Evolutionary conservation across 2,888 invertebrate genomes (phyloP).

Genomic region (Callyntrura sp.): DNA sequence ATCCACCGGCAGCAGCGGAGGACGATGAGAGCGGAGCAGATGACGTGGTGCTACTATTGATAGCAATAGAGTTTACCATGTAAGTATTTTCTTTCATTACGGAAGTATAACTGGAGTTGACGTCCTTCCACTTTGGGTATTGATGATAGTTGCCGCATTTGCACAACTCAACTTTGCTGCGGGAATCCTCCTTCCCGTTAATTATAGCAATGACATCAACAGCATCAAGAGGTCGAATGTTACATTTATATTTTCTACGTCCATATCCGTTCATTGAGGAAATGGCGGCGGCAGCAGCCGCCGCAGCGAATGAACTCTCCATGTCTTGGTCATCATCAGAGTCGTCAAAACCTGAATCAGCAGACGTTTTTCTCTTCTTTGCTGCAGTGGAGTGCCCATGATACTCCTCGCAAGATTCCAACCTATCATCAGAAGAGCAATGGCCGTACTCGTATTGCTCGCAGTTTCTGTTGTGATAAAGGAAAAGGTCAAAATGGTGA

Average conservation of each 20-base stretch:
- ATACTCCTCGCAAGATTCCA: constrained; percentile 44
- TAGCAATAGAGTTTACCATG: not conserved
- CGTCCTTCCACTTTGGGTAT: constrained; percentile 76
- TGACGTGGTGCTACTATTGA: not conserved
- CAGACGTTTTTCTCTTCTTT: constrained; percentile 76
- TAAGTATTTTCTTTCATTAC: constrained; percentile 46
- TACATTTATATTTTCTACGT: constrained; percentile 43
- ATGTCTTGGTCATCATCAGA: constrained; percentile 56
- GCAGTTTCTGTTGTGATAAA: constrained; percentile 53
- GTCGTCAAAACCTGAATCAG: constrained; percentile 77
- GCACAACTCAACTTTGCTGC: constrained; percentile 73
- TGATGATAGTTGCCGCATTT: constrained; percentile 78
- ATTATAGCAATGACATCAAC: constrained; percentile 75
- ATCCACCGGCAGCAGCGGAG: constrained; percentile 11
- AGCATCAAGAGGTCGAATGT: constrained; percentile 70
- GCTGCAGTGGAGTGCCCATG: constrained; percentile 50
- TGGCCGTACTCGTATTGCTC: constrained; percentile 58
- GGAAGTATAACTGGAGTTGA: constrained; percentile 22
- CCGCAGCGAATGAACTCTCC: constrained; percentile 51
- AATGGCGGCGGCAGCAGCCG: not conserved
- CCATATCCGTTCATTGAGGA: constrained; percentile 24
- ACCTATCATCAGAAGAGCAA: constrained; percentile 22
- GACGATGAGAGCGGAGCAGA: constrained; percentile 1
- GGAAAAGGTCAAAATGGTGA: constrained; percentile 23
- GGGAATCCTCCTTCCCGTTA: constrained; percentile 73